Base-by-base conservation (phyloP, 2,113 vertebrate species). In the Condylura cristata region DNA sequence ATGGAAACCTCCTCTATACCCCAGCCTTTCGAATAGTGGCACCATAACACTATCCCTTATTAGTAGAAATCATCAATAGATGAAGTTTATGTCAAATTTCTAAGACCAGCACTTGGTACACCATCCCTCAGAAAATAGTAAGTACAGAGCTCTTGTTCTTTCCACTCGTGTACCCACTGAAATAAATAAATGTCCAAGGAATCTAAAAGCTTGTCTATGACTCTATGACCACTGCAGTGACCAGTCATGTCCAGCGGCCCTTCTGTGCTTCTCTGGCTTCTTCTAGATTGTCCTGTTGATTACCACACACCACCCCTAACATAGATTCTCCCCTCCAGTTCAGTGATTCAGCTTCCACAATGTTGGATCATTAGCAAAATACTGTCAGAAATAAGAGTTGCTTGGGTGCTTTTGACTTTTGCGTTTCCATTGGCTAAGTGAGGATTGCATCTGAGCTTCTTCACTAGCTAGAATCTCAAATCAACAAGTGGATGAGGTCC, bases 241-340 rank as follows among this genome's bases (percentile, higher is more conserved):
- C 13, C 3, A 2, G 28, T 39, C 37, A 1, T 8, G 28, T 12
- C 1, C 13, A 46, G 2, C 2, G 3, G 34, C 2, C 20, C 4
- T 30, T 2, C 60, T 78, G 6, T n/a, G 26, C 28, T 13, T 51
- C 28, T 22, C 3, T 4, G 13, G 17, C 17, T 83, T 76, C 39
- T 34, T n/a, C n/a, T n/a, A n/a, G n/a, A n/a, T n/a, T n/a, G 28
- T 24, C 2, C 30, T 24, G 17, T 3, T 34, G 22, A 41, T 5
- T 32, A 72, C 4, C n/a, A 51, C 14, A 84, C 8, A 18, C 17
- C 37, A 0, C 5, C 24, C 4, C 28, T 37, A 2, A 1, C 13
- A 4, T 8, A 39, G 34, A 20, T 11, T 13, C 46, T 78, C 41
- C 61, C 34, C 16, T 74, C 46, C 39, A n/a, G 51, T 48, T 71